Evolutionary conservation across 2,888 invertebrate species (phyloP), one percentile per base, ranked within the genome.

Genomic region (Phengaris arion): DNA sequence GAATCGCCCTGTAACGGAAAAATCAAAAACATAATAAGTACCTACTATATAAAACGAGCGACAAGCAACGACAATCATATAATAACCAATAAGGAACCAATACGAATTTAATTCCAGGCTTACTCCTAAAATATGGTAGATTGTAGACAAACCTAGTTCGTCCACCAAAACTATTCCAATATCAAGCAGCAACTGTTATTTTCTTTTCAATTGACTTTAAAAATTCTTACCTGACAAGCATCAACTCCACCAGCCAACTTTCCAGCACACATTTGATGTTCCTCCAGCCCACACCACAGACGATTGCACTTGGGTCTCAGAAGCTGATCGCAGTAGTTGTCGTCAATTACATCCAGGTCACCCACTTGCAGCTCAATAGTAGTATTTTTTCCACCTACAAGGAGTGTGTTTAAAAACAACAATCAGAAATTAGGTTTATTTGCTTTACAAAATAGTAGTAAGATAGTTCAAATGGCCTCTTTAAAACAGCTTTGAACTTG

Each of bases 1-100:
- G 82, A 82, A 79, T 84, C 84, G 45, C 83, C 84, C 85, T 84
- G 74, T 22, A 64, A 59, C 7, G 6, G 51, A 52, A 12, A 12
- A 12, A 52, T 52, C 2, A 52, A 52, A 35, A 35, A 35, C 2
- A 3, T 35, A 35, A 35, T 35, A 35, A 35, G 35, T 35, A 35
- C 35, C 35, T 35, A 35, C 35, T 35, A 35, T 35, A 35, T 35
- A 35, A 35, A 35, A 3, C 35, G 4, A 35, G 35, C 4, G 35
- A 35, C 35, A 35, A 35, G 35, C 35, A 35, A 35, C 35, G 35
- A 35, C 35, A 35, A 35, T 35, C 35, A 35, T 35, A 35, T 35
- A 35, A 35, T 0, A 35, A 35, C 35, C 35, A 35, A 22, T 22
- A 22, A 22, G 35, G 35, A 35, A 35, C 35, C 35, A 4, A 35